phyloP scores from a whole-genome alignment of 2,797 vertebrate species.

The Emys orbicularis region DNA sequence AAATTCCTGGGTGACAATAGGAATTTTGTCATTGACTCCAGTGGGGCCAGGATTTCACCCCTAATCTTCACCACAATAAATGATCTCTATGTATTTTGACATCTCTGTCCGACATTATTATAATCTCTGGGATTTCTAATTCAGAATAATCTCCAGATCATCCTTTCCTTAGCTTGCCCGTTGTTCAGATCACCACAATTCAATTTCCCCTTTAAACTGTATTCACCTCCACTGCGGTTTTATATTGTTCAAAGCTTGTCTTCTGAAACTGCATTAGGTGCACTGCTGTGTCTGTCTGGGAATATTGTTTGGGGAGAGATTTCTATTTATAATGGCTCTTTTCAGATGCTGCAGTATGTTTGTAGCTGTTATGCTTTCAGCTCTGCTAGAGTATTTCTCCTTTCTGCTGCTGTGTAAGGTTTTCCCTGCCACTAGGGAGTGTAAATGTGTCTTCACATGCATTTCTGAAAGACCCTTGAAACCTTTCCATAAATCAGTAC shows the following conservation, averaged over 20 bases:
- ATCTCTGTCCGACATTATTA: neutral
- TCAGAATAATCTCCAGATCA: neutral
- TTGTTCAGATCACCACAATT: neutral
- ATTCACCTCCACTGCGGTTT: neutral
- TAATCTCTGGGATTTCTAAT: neutral
- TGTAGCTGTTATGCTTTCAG: constrained; percentile 48
- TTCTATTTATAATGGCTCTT: constrained; percentile 42
- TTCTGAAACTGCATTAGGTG: neutral
- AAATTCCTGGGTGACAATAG: neutral
- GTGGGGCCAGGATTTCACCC: neutral
- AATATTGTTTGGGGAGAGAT: neutral
- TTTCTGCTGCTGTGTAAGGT: constrained; percentile 58
- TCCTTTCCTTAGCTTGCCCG: neutral
- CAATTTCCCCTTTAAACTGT: neutral
- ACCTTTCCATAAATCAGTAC: constrained; percentile 62
- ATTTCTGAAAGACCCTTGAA: constrained; percentile 72
- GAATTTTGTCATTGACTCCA: neutral
- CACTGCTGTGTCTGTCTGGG: neutral
- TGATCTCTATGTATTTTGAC: neutral
- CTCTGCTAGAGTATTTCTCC: neutral
- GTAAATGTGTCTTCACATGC: constrained; percentile 67
- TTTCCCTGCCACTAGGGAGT: constrained; percentile 68
- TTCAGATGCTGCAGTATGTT: neutral
- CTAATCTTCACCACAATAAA: neutral
- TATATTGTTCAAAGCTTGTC: neutral